Conservation (phyloP, 2,113 vertebrate genomes). For the Murina feae region DNA sequence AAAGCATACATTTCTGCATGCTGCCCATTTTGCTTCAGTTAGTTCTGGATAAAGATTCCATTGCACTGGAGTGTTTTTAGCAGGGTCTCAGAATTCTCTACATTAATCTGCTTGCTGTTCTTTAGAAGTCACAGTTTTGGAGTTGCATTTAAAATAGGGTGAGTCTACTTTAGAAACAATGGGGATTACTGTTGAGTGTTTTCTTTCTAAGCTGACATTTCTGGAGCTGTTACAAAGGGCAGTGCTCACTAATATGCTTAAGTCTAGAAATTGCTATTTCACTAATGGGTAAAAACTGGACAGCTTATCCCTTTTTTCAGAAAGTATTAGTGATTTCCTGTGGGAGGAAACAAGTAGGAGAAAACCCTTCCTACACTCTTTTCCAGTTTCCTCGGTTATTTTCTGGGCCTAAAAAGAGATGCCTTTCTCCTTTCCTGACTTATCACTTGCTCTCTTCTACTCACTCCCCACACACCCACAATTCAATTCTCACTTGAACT, state of each 20-base stretch:
- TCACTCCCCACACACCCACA: background rate
- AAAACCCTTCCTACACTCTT: background rate
- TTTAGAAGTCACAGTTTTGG: slow-evolving; percentile 43
- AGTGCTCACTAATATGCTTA: slow-evolving; percentile 3
- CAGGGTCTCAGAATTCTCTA: background rate
- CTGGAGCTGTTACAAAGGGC: slow-evolving; percentile 12
- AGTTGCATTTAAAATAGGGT: background rate
- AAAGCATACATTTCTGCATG: background rate
- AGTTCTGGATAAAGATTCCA: background rate
- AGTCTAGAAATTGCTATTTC: slow-evolving; percentile 31
- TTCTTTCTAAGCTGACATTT: slow-evolving; percentile 24
- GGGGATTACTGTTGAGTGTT: background rate
- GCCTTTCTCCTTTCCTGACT: background rate
- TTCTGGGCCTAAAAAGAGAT: slow-evolving; percentile 16
- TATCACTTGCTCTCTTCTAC: slow-evolving; percentile 1
- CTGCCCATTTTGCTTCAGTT: background rate
- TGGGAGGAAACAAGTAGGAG: background rate
- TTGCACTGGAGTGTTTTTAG: background rate
- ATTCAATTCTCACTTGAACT: slow-evolving; percentile 6
- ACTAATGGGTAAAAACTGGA: slow-evolving; percentile 31
- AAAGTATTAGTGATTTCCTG: slow-evolving; percentile 63
- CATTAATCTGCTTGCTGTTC: background rate
- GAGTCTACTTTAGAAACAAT: slow-evolving; percentile 7
- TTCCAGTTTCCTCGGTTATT: background rate
- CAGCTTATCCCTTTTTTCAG: slow-evolving; percentile 54